Evolutionary conservation across 1,140 invertebrate species (phyloP), one percentile per base, ranked within the genome.

Genomic region (Atta texana): DNA sequence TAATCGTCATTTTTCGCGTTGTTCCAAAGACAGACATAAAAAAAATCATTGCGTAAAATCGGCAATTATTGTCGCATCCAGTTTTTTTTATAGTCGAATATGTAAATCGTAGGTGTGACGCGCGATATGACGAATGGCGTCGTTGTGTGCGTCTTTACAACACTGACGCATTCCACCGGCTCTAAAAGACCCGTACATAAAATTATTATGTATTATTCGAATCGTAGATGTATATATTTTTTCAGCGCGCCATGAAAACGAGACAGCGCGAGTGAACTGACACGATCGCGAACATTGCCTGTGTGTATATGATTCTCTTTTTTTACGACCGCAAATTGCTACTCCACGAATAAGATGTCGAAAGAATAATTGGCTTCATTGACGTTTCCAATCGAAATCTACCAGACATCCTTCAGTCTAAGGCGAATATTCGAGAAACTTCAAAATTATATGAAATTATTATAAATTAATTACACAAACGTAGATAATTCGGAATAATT

Each of bases 11-110:
- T 57, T 34, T 28, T 39, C 49, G 4, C 14, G 61, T 34, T 14
- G 31, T 28, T 16, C 72, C 31, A 10, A 28, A 44, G 14, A 31
- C 51, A 18, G 77, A 14, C 16, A 49, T 59, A 24, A 24, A 24
- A 24, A 51, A 51, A 49, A 31, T 81, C 39, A 24, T 8, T 31
- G 21, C 64, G 44, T 44, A 72, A 81, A 81, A 81, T 82, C 34
- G 53, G 7, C 78, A 59, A 34, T 82, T 82, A 82, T 82, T 71
- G 57, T 71, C 64, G 51, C 28, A 80, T 66, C n/a, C 63, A 57
- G 24, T 31, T 31, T 69, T 49, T 66, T 34, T 31, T 68, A 24
- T 55, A 14, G n/a, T 0, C 34, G 34, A 57, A 44, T 44, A 28
- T 16, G 16, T 44, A n/a, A 53, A 21, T 18, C 66, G 66, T 71